Percentiles rank a stretch among this genome's conserved stretches.
Conservation (phyloP, 2,888 invertebrate species). For the Thecophora atra region DNA sequence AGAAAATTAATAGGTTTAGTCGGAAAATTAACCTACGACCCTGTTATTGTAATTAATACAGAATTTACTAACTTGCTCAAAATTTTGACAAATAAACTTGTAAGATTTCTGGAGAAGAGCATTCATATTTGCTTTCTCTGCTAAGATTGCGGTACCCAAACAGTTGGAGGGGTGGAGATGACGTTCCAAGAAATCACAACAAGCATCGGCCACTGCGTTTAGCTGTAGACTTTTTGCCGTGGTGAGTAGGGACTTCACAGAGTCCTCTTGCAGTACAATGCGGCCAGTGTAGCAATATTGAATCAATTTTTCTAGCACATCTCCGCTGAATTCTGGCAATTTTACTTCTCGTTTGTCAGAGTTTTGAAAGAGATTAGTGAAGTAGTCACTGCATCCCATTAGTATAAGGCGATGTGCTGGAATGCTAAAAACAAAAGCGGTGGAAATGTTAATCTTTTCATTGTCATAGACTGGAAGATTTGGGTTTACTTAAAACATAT, state of each 20-base stretch:
- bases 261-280: neutral
- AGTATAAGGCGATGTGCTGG: neutral
- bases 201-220: neutral
- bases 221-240: neutral
- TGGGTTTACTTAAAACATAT: no score
- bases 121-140: neutral
- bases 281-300: neutral
- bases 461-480: no score
- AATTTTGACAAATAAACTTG: neutral
- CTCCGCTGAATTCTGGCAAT: neutral
- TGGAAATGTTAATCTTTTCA: no score
- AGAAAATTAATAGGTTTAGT: no score
- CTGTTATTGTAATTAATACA: no score
- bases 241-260: neutral
- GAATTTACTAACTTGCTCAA: neutral
- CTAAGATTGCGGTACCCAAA: neutral
- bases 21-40: no score
- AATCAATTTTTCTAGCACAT: neutral
- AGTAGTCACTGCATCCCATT: neutral
- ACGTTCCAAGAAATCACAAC: neutral
- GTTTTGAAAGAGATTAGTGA: neutral
- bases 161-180: slow-evolving; percentile 1
- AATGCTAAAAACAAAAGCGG: neutral
- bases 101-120: neutral
- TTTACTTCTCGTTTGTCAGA: neutral